Conservation (phyloP, 1,140 invertebrate species). For the Zaprionus davidi region DNA sequence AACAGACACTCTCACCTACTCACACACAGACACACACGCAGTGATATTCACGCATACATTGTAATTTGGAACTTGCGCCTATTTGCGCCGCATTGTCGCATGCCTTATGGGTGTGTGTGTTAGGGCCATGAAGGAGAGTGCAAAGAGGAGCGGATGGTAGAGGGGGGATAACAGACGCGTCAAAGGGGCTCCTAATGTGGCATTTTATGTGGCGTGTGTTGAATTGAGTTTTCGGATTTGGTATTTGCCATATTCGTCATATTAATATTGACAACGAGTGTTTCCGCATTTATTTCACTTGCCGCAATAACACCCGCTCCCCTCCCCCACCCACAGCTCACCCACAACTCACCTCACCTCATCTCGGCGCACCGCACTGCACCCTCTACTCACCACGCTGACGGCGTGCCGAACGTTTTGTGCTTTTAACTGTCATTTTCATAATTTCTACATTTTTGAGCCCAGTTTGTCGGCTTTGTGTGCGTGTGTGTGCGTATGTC, state of each 20-base stretch:
- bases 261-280: conserved; percentile 82
- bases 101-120: conserved; percentile 9
- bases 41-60: neutral
- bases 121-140: conserved; percentile 10
- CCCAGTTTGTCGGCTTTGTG: conserved; percentile 36
- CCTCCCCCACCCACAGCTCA: neutral
- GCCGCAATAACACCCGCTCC: conserved; percentile 23
- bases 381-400: neutral
- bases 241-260: conserved; percentile 82
- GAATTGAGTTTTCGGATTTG: conserved; percentile 80
- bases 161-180: conserved; percentile 6
- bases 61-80: conserved; percentile 67
- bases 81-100: conserved; percentile 43
- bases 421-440: conserved; percentile 80
- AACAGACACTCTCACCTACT: conserved; percentile 21
- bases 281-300: conserved; percentile 81
- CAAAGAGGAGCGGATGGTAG: neutral
- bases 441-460: conserved; percentile 76
- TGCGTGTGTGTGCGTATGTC: conserved; percentile 11
- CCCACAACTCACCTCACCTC: conserved; percentile 26
- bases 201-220: conserved; percentile 79
- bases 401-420: conserved; percentile 53
- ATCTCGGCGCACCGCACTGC: neutral
- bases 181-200: conserved; percentile 62
- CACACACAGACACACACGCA: conserved; percentile 9